Base-by-base conservation (phyloP, 2,888 invertebrate species). In the Campopleginae sp. region DNA sequence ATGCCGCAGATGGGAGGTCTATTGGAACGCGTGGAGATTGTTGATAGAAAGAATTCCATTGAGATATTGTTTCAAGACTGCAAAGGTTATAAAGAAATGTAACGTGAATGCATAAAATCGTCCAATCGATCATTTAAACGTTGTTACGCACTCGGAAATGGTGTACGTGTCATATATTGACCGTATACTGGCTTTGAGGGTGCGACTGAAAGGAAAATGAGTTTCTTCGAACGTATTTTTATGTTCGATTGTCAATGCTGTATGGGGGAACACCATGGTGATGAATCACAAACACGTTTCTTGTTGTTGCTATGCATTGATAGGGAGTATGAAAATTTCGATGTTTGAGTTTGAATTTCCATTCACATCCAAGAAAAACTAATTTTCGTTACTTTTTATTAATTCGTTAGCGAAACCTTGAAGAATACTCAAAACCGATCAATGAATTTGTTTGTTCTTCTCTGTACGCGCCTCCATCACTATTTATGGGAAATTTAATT, bases 1-100 rank as follows among this genome's bases (percentile, higher is more conserved):
- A 80, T 71, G 48, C 44, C 42, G 82, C 66, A 85, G 54, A 38
- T 79, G 82, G 82, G 80, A 85, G 80, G 85, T 79, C 31, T 27
- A 27, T 48, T 12, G 23, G 51, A 70, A 27, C 33, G 44, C 23
- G 38, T 5, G 65, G 23, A 58, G 38, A 23, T 23, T 44, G 74
- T 70, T 19, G 76, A 80, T 76, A 65, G 61, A 54, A 61, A 80
- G 68, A 79, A 82, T 80, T 85, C 27, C 66, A 51, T 54, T 51
- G 23, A 71, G 58, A 80, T 66, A 80, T 46, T 51, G 68, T 66
- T 48, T 74, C 81, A 84, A 84, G n/a, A 31, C n/a, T 48, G 33
- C 31, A 46, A 19, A 65, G 23, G 31, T 63, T 46, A 51, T 61
- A 27, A 38, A 75, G 51, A 74, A 71, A 85, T 81, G 48, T 58